phyloP scores from a whole-genome alignment of 2,888 invertebrate genomes.

The Harpagoxenus sublaevis region DNA sequence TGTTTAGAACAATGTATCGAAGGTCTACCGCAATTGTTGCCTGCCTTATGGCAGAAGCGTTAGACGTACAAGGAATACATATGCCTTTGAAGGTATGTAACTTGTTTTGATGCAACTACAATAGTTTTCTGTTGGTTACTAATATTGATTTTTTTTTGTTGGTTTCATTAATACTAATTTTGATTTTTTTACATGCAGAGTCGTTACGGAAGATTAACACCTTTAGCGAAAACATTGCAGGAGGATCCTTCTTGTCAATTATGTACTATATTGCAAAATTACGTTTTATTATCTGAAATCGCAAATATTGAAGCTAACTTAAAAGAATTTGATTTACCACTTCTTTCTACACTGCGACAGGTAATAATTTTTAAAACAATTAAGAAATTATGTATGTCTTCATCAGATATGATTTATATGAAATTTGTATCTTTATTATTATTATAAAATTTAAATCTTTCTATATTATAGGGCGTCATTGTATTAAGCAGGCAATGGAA shows the following conservation, averaged over 20 bases:
- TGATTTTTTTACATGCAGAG: constrained; percentile 88
- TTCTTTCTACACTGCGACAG: constrained; percentile 95
- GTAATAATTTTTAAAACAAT: constrained; percentile 84
- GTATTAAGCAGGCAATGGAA: constrained; percentile 99
- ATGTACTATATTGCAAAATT: constrained; percentile 95
- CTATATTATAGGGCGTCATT: constrained; percentile 92
- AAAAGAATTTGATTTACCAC: constrained; percentile 94
- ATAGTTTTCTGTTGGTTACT: neutral
- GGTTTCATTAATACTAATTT: neutral
- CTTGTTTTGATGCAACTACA: neutral
- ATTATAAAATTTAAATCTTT: constrained; percentile 34
- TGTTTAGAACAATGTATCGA: constrained; percentile 93
- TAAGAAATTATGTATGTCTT: neutral
- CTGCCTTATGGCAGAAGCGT: constrained; percentile 97
- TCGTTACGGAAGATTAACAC: constrained; percentile 95
- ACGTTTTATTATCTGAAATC: constrained; percentile 92
- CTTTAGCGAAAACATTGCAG: constrained; percentile 95
- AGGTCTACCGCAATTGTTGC: constrained; percentile 95
- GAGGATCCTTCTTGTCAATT: constrained; percentile 98
- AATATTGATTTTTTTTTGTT: constrained; percentile 7
- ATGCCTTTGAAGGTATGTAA: constrained; percentile 91
- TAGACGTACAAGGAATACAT: constrained; percentile 95
- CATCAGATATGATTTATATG: constrained; percentile 7
- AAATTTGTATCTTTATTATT: constrained; percentile 24
- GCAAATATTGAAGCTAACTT: constrained; percentile 94